phyloP scores from a whole-genome alignment of 2,888 invertebrate species.

The Venusia cambrica region DNA sequence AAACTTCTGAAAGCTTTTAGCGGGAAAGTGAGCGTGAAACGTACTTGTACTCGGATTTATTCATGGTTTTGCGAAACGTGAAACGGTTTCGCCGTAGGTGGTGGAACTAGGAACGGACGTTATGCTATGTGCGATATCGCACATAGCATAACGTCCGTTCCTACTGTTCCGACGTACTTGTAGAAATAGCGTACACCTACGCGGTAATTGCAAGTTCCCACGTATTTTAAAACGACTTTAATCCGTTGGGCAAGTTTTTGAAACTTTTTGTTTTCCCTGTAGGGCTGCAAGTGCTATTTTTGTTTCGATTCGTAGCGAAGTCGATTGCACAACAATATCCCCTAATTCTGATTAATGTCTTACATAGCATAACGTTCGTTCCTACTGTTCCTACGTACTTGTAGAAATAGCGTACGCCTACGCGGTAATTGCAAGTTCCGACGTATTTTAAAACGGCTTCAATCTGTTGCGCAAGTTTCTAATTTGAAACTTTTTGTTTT shows the following conservation, averaged over 20 bases:
- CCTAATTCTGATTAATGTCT: slow-evolving; percentile 5
- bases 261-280: slow-evolving; percentile 1
- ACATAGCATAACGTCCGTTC: slow-evolving; percentile 3
- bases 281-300: slow-evolving; percentile 8
- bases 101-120: slow-evolving; percentile 17
- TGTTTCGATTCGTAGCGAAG: slow-evolving; percentile 1
- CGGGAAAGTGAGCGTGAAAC: slow-evolving; percentile 22
- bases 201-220: slow-evolving; percentile 6
- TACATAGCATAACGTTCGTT: too few species aligned
- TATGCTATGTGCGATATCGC: slow-evolving; percentile 1
- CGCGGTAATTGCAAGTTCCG: slow-evolving; percentile 9
- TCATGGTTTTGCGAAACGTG: slow-evolving; percentile 31
- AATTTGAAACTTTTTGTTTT: slow-evolving; percentile 3
- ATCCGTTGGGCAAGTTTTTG: slow-evolving; percentile 7
- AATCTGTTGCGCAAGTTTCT: slow-evolving; percentile 6
- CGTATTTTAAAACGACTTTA: slow-evolving; percentile 2
- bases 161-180: slow-evolving; percentile 22
- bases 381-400: too few species aligned
- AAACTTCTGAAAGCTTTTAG: slow-evolving; percentile 40
- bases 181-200: too few species aligned
- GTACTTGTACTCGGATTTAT: slow-evolving; percentile 36
- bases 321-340: slow-evolving; percentile 10
- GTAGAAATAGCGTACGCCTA: too few species aligned
- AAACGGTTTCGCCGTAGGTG: slow-evolving; percentile 19
- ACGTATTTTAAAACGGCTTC: slow-evolving; percentile 1